These are phyloP conservation scores for Pachycephus smyrnensis DNA, from an alignment of 2,888 invertebrate genomes.

Conservation along the genomic window DNA sequence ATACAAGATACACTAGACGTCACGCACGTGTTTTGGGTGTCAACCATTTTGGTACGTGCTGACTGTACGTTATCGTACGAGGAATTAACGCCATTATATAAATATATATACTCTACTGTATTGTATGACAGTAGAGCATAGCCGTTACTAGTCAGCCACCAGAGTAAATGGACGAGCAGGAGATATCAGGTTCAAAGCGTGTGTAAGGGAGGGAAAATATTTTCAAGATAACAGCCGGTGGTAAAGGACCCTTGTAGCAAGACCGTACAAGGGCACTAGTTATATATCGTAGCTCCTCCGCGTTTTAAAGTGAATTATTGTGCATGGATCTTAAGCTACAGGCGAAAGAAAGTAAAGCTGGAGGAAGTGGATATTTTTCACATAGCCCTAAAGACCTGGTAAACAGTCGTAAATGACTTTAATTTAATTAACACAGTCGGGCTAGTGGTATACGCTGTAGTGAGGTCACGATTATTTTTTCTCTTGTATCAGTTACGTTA, in stretches of 20 bases:
- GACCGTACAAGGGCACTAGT: background rate
- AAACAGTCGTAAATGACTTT: background rate
- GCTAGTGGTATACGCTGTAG: too few relatives aligned
- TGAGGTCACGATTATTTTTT: too few relatives aligned
- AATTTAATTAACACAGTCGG: background rate
- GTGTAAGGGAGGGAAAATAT: background rate
- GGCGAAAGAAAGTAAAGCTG: background rate
- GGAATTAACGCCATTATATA: background rate
- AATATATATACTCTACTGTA: too few relatives aligned
- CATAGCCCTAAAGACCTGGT: background rate
- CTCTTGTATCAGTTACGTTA: background rate
- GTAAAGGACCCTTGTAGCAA: background rate
- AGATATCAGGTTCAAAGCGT: background rate
- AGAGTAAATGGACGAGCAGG: too few relatives aligned
- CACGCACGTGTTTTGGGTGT: background rate
- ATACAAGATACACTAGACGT: background rate
- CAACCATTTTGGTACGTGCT: background rate
- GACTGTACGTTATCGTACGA: background rate
- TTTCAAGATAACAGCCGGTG: background rate
- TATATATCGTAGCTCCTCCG: background rate
- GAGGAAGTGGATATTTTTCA: background rate
- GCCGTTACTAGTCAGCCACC: background rate
- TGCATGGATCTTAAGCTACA: background rate
- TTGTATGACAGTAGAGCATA: background rate
- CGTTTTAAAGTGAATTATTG: background rate